Conservation (phyloP, 1,140 invertebrate species). For the Cotesia vestalis region DNA sequence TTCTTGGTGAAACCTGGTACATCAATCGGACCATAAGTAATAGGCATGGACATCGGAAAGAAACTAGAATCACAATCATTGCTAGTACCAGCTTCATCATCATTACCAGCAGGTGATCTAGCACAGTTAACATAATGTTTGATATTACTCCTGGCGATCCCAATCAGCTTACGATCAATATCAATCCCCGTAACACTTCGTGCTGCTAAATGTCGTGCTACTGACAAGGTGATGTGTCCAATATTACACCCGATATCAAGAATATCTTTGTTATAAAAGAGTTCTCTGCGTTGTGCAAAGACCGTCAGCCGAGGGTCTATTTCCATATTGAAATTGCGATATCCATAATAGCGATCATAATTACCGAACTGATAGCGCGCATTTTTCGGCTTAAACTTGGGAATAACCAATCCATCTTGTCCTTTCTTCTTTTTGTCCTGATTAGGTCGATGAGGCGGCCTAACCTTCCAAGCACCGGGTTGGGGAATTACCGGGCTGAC, state of each 20-base stretch:
- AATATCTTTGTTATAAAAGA: slow-evolving; percentile 91
- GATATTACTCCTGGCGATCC: slow-evolving; percentile 82
- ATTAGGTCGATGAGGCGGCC: slow-evolving; percentile 55
- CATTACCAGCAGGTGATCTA: slow-evolving; percentile 55
- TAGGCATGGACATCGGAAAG: slow-evolving; percentile 87
- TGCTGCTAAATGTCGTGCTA: slow-evolving; percentile 87
- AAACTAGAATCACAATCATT: slow-evolving; percentile 64
- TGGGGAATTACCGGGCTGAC: slow-evolving; percentile 92
- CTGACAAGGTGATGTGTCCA: slow-evolving; percentile 88
- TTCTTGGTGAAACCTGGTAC: slow-evolving; percentile 70
- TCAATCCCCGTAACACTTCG: slow-evolving; percentile 92
- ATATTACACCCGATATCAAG: slow-evolving; percentile 98
- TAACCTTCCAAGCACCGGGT: slow-evolving; percentile 79
- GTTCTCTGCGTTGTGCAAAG: slow-evolving; percentile 79
- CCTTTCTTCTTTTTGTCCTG: slow-evolving; percentile 59
- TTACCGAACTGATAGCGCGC: slow-evolving; percentile 92
- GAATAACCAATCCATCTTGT: slow-evolving; percentile 57
- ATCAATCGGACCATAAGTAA: slow-evolving; percentile 82
- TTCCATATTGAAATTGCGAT: slow-evolving; percentile 83
- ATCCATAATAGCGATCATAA: slow-evolving; percentile 96
- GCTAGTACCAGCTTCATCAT: slow-evolving; percentile 47
- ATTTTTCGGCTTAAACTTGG: slow-evolving; percentile 79
- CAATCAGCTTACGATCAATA: slow-evolving; percentile 90
- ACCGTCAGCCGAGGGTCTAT: slow-evolving; percentile 83
- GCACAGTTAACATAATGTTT: slow-evolving; percentile 77